These are phyloP conservation scores for Chaetophractus vellerosus DNA, from an alignment of 2,797 vertebrate species.

Conservation along the genomic window DNA sequence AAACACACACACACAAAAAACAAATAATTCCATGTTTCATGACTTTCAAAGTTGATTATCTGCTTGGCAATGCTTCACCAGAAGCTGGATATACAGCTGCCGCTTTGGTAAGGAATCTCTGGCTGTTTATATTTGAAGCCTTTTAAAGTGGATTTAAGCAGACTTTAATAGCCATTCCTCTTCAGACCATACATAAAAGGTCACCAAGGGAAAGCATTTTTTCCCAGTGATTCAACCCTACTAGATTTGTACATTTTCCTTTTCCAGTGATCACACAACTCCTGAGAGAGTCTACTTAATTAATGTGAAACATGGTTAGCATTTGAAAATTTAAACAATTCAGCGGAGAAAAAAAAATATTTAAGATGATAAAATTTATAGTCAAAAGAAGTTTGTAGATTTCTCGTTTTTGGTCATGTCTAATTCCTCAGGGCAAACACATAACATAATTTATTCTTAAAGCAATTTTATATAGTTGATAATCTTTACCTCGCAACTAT, in stretches of 20 bases:
- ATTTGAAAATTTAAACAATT: slow-evolving; percentile 49
- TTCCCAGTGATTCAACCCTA: slow-evolving; percentile 41
- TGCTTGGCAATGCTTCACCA: slow-evolving; percentile 78
- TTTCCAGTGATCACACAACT: not conserved
- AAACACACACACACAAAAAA: slow-evolving; percentile 82
- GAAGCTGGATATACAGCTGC: slow-evolving; percentile 65
- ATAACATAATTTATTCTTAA: slow-evolving; percentile 55
- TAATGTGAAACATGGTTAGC: not conserved
- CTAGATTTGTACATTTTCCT: not conserved
- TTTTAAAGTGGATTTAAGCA: slow-evolving; percentile 70
- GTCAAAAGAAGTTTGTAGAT: slow-evolving; percentile 52
- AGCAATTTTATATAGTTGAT: slow-evolving; percentile 19
- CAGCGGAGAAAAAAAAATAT: slow-evolving; percentile 43
- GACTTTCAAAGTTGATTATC: slow-evolving; percentile 83
- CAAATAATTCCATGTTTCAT: slow-evolving; percentile 80
- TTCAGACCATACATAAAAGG: slow-evolving; percentile 75
- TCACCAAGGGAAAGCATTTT: slow-evolving; percentile 42
- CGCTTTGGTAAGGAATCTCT: slow-evolving; percentile 77
- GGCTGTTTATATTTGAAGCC: slow-evolving; percentile 72
- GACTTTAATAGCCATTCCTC: slow-evolving; percentile 77
- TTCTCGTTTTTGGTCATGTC: not conserved
- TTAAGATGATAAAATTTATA: slow-evolving; percentile 60
- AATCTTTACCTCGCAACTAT: slow-evolving; percentile 60
- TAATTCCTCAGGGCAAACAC: slow-evolving; percentile 58
- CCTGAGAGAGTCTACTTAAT: not conserved